Base-by-base conservation (phyloP, 2,797 vertebrate genomes). In the Brachyrhaphis roseni region DNA sequence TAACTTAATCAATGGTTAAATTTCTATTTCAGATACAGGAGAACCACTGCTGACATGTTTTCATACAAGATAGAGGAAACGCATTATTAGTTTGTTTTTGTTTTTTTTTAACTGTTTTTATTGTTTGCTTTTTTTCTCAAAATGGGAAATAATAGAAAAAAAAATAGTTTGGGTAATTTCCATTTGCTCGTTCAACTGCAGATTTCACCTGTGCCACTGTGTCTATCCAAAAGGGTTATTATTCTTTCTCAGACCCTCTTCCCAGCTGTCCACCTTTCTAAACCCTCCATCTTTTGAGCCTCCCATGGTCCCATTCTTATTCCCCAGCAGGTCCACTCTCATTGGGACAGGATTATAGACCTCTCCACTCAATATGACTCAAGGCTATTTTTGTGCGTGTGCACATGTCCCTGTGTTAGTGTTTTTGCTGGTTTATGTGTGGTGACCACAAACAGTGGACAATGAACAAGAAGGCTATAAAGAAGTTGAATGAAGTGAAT, bases 321-420 rank as follows among this genome's bases (percentile, higher is more conserved):
- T 91, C 88, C 91, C 82, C 89, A 90, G 90, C 88, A 91, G 90
- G 85, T 79, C 77, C 79, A 82, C 89, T 84, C 92, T 92, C 88
- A 36, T 82, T 86, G 85, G 91, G 90, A 89, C 82, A 82, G 87
- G 93, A 94, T 94, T 92, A 94, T 83, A 90, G 83, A 88, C 85
- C 80, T 81, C 79, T 90, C 73, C 75, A 78, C 76, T 84, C 82
- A 59, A 78, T 18, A 68, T 84, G 51, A 72, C 85, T 85, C 28
- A 13, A 78, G 84, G 83, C 88, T 80, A 66, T 88, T 85, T 84
- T 45, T 76, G 49, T 51, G 77, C 77, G 53, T 72, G 78, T 53
- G 55, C 51, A 12, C 1, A n/a, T 3, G n/a, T 84, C 53, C 73
- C 76, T 71, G 62, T 84, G 75, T 74, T 41, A 5, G 74, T 72